Evolutionary conservation across 1,140 invertebrate genomes (phyloP), one percentile per base, ranked within the genome.

Genomic region (Tetragonula clypearis): DNA sequence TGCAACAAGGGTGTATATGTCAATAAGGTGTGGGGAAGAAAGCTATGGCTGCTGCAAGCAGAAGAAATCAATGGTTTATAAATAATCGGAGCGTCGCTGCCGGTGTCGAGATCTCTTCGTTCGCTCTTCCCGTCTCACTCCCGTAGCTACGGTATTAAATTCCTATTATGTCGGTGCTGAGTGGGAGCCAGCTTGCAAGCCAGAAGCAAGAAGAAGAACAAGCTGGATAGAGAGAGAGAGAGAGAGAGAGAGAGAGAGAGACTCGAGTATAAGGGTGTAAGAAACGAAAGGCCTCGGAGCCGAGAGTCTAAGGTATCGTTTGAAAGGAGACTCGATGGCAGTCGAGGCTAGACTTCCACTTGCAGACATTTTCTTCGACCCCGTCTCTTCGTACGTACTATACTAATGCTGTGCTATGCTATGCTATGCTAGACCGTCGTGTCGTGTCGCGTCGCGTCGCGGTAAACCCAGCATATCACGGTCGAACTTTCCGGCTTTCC

Each of bases 321-420:
- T 86, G 80, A 83, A 86, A 83, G 68, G 74, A 78, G 76, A 83
- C 74, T 86, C 86, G 74, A 81, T 85, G 86, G 72, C 83, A 81
- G 74, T 80, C 85, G 80, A 82, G 79, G 26, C 60, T 72, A 75
- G 79, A 75, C 85, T 75, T 77, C 69, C 85, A 78, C 80, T 73
- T 83, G 60, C 77, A 30, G 74, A 78, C 81, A 79, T 69, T 85
- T 77, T 80, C 86, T 69, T 56, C 62, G 17, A 66, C n/a, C 76
- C 75, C 69, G 41, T 49, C 41, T 49, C 71, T 72, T 72, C 58
- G 21, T 74, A 66, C 53, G 56, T 49, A 49, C 41, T 11, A 49
- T 41, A 41, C 35, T 35, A 35, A 35, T 35, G 35, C 41, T 41
- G 41, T 49, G 41, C 41, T 49, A 49, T 49, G 8, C 41, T 6